Percentiles rank a stretch among this genome's conserved stretches.
Evolutionary conservation across 2,113 vertebrate genomes (phyloP).

Genomic region (Polypterus bichir): DNA sequence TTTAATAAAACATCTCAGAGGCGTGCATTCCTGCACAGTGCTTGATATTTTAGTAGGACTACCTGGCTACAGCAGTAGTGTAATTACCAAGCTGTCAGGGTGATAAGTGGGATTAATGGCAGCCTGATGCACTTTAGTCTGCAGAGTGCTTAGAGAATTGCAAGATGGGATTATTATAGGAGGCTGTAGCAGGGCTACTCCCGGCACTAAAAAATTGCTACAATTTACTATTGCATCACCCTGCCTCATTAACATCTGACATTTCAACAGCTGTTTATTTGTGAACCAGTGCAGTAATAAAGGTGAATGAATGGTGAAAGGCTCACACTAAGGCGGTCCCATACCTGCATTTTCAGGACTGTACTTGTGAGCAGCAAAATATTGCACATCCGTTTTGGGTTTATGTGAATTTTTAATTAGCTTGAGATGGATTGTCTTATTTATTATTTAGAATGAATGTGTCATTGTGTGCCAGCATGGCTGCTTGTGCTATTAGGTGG

Average conservation of each 20-base stretch:
- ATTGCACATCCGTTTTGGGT: slow-evolving; percentile 36
- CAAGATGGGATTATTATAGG: slow-evolving; percentile 73
- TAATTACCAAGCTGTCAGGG: slow-evolving; percentile 84
- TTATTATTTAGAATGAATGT: slow-evolving; percentile 40
- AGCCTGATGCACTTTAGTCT: slow-evolving; percentile 73
- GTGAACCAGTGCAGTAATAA: slow-evolving; percentile 60
- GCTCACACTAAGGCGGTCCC: slow-evolving; percentile 17
- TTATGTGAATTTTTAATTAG: slow-evolving; percentile 48
- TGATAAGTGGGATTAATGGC: slow-evolving; percentile 91
- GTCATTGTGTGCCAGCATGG: slow-evolving; percentile 37
- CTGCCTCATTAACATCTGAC: slow-evolving; percentile 52
- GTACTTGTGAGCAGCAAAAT: slow-evolving; percentile 5
- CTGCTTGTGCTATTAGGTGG: slow-evolving; percentile 27
- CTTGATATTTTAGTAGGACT: slow-evolving; percentile 62
- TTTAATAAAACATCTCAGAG: slow-evolving; percentile 70
- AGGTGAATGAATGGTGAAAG: slow-evolving; percentile 22
- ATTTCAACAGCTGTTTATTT: slow-evolving; percentile 70
- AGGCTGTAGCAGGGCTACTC: slow-evolving; percentile 58
- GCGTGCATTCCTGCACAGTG: slow-evolving; percentile 45
- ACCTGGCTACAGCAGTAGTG: slow-evolving; percentile 60
- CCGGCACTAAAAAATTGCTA: slow-evolving; percentile 39
- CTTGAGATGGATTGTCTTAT: slow-evolving; percentile 33
- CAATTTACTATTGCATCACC: slow-evolving; percentile 48
- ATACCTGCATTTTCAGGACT: slow-evolving; percentile 12
- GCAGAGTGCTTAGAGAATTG: slow-evolving; percentile 60